Base-by-base conservation (phyloP, 2,797 vertebrate genomes). In the Psittacula echo region DNA sequence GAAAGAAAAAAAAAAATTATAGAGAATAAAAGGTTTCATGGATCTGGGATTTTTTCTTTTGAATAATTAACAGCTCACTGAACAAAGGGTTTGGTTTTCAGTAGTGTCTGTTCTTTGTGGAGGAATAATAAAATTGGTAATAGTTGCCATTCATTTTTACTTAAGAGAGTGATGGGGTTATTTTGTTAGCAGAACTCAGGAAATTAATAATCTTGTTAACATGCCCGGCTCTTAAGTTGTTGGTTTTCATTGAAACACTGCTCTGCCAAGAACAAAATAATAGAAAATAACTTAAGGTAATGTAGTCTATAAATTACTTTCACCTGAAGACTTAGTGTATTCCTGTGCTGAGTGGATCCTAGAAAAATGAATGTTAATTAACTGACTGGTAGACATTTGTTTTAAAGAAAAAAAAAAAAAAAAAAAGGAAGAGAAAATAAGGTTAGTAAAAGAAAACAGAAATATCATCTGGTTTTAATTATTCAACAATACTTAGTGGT, bases 381-480 rank as follows among this genome's bases (percentile, higher is more conserved):
- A 72, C 41, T 80, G n/a, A 68, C 39, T 90, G 60, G 75, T 89
- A 84, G 76, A 70, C 66, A 74, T 95, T 91, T 85, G 50, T 90
- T 93, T 87, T 96, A 94, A 78, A 87, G n/a, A 74, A 72, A 68
- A 74, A 74, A 21, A 54, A 54, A 56, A 53, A 50, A 48, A 86
- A 90, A 88, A 77, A 11, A 20, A 56, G 45, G 73, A 75, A 68
- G 65, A 79, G 41, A 42, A 76, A 75, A 80, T 80, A 79, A 81
- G 74, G 18, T 75, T 84, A 92, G 77, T 94, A 58, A 83, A 75
- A 77, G 66, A 80, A 71, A 90, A 66, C 5, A 39, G 70, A 89
- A 83, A 53, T 84, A 79, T 77, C 4, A 72, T 80, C 80, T 74
- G n/a, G 16, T 83, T 93, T 95, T 90, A 89, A 93, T 96, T 92